These are phyloP conservation scores for Phyllopteryx taeniolatus DNA, from an alignment of 2,113 vertebrate species.

Conservation along the genomic window DNA sequence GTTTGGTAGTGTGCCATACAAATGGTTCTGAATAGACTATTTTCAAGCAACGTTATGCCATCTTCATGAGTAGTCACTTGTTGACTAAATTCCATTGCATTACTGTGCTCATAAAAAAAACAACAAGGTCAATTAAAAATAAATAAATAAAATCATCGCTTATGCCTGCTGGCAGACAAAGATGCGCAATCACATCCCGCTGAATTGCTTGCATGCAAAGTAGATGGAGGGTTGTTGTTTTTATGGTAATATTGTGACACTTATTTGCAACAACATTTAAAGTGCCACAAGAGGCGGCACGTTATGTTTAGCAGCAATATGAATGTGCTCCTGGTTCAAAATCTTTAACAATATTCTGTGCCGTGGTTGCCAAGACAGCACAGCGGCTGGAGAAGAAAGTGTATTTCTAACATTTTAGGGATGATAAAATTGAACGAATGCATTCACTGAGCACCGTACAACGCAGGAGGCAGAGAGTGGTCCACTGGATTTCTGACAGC, in stretches of 20 bases:
- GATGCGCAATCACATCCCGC: slow-evolving; percentile 6
- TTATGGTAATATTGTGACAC: slow-evolving; percentile 3
- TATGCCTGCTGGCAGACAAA: not conserved
- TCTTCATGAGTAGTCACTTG: no score
- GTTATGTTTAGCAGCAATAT: slow-evolving; percentile 4
- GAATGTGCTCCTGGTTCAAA: not conserved
- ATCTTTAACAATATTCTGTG: not conserved
- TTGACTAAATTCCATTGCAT: no score
- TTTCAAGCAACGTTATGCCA: no score
- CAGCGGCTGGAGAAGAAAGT: slow-evolving; percentile 4
- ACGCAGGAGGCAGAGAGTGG: slow-evolving; percentile 42
- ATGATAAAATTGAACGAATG: not conserved
- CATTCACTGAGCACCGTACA: not conserved
- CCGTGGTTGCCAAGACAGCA: slow-evolving; percentile 11
- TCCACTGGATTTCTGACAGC: slow-evolving; percentile 58
- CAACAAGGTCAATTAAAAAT: no score
- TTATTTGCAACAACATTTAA: slow-evolving; percentile 21
- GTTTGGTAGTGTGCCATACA: no score
- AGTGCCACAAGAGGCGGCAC: not conserved
- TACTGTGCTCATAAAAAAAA: not conserved
- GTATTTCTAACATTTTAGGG: not conserved
- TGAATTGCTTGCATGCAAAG: slow-evolving; percentile 16
- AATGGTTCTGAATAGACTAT: no score
- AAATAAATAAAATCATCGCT: not conserved
- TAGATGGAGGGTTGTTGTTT: slow-evolving; percentile 16